Evolutionary conservation across 2,888 invertebrate genomes (phyloP).

Genomic region (Mesorhabditis spiculigera): DNA sequence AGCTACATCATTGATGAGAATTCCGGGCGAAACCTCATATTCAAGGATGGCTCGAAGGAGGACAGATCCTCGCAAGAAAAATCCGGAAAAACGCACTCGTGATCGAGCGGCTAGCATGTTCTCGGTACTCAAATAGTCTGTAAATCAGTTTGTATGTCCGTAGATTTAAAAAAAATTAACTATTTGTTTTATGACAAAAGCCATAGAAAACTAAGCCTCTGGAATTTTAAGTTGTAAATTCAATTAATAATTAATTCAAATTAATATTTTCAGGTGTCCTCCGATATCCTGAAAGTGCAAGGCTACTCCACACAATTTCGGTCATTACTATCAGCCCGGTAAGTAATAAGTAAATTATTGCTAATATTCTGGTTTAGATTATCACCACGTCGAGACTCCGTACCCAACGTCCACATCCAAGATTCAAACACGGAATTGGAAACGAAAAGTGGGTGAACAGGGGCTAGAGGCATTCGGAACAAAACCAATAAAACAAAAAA

Average conservation of each 20-base stretch:
- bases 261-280: conserved; percentile 48
- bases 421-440: background rate
- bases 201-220: background rate
- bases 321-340: conserved; percentile 43
- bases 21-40: background rate
- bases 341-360: background rate
- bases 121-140: background rate
- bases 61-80: background rate
- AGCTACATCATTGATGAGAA: background rate
- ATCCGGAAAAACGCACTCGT: background rate
- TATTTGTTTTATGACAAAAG: no score
- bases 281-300: conserved; percentile 54
- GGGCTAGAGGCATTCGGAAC: no score
- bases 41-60: background rate
- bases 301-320: conserved; percentile 57
- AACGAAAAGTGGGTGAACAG: background rate
- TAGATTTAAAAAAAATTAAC: no score
- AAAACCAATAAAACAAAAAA: no score
- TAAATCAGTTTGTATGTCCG: background rate
- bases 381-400: conserved; percentile 38
- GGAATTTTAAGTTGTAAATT: background rate
- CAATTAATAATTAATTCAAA: no score
- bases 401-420: conserved; percentile 25
- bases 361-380: conserved; percentile 8
- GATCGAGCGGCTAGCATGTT: conserved; percentile 3